Conservation (phyloP, 2,888 invertebrate species). For the Allolobophora icterica region DNA sequence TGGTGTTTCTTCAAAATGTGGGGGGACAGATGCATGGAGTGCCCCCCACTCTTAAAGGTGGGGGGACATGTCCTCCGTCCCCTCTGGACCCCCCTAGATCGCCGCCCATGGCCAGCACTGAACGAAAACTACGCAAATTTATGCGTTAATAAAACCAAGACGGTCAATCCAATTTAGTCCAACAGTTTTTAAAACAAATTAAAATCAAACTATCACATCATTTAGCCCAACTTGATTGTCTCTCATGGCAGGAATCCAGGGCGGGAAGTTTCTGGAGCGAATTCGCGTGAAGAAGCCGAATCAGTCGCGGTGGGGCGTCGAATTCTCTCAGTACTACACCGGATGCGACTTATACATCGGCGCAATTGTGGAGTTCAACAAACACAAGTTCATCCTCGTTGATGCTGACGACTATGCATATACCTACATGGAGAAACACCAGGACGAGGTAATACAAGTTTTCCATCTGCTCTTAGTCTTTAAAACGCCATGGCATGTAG, state of each 20-base stretch:
- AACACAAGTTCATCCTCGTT: conserved; percentile 61
- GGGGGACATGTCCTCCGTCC: too few species aligned
- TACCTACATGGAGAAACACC: conserved; percentile 79
- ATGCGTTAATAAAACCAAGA: too few species aligned
- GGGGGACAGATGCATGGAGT: too few species aligned
- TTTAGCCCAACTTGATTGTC: not conserved
- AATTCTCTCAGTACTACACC: conserved; percentile 62
- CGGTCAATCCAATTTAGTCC: not conserved
- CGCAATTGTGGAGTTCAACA: conserved; percentile 61
- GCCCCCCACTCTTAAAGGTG: too few species aligned
- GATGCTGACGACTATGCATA: conserved; percentile 66
- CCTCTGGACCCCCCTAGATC: too few species aligned
- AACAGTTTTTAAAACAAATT: too few species aligned
- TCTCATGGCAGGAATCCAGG: conserved; percentile 51
- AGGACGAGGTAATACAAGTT: conserved; percentile 70
- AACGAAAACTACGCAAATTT: too few species aligned
- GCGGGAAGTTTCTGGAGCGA: conserved; percentile 66
- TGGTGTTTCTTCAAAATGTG: too few species aligned
- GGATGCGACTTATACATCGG: conserved; percentile 63
- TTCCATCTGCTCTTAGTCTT: not conserved
- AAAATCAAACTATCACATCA: not conserved
- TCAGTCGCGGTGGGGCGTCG: conserved; percentile 69
- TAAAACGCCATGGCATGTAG: not conserved
- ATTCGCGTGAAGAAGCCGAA: conserved; percentile 67
- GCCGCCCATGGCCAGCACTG: too few species aligned